A percentile compares a stretch with the other conserved stretches of the same genome.
Conservation (phyloP, 2,888 invertebrate genomes). For the Folsomia manolachei region DNA sequence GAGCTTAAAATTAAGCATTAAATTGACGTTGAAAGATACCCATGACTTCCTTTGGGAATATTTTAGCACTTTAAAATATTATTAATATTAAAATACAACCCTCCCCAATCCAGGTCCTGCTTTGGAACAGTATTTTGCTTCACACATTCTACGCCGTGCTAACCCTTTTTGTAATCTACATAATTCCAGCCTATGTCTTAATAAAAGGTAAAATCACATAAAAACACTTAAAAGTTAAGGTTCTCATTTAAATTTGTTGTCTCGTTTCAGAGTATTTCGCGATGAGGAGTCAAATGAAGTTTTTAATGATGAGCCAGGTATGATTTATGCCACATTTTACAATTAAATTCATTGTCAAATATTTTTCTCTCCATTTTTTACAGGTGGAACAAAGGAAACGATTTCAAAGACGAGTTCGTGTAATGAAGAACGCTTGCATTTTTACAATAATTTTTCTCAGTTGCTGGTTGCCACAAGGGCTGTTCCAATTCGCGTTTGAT, state of each 20-base stretch:
- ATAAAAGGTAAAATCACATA: conserved; percentile 30
- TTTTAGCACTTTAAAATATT: no score
- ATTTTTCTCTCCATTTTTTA: conserved; percentile 6
- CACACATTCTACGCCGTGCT: conserved; percentile 35
- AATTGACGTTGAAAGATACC: no score
- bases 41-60: no score
- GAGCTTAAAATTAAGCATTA: no score
- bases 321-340: no score
- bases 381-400: conserved; percentile 39
- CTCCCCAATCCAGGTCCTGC: conserved; percentile 23
- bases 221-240: conserved; percentile 2
- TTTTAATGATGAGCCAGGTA: conserved; percentile 39
- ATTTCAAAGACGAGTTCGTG: conserved; percentile 37
- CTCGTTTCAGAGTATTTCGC: conserved; percentile 34
- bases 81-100: no score
- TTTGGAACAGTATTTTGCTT: conserved; percentile 24
- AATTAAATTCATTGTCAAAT: background rate
- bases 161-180: conserved; percentile 30
- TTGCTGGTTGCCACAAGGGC: conserved; percentile 40
- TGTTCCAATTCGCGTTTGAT: conserved; percentile 43
- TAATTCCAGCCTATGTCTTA: conserved; percentile 36
- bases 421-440: conserved; percentile 45
- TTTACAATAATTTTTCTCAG: conserved; percentile 31
- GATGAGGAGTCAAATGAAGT: conserved; percentile 38
- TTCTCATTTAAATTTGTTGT: conserved; percentile 9